Evolutionary conservation across 2,113 vertebrate species (phyloP).

Genomic region (Menura novaehollandiae): DNA sequence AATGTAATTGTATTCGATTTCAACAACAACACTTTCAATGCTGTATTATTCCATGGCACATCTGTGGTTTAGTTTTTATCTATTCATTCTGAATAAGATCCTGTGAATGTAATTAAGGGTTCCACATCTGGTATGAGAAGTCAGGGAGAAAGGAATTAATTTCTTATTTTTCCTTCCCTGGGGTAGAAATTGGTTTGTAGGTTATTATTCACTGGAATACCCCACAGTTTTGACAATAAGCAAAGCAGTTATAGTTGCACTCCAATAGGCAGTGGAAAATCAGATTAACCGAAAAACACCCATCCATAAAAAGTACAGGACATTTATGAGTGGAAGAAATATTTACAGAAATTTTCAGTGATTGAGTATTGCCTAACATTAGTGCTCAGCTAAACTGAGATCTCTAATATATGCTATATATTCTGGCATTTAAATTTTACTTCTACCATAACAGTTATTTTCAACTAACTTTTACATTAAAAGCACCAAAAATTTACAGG

Average conservation of each 20-base stretch:
- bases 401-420: neutral
- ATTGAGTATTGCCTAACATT: neutral
- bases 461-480: neutral
- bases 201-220: conserved; percentile 48
- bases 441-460: neutral
- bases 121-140: neutral
- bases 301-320: neutral
- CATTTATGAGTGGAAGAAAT: neutral
- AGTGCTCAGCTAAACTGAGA: neutral
- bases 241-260: neutral
- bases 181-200: conserved; percentile 42
- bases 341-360: neutral
- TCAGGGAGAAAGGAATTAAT: conserved; percentile 56
- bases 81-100: conserved; percentile 27
- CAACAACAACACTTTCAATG: neutral
- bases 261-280: conserved; percentile 24
- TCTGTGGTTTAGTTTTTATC: neutral
- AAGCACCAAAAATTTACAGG: neutral
- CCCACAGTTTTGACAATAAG: conserved; percentile 25
- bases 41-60: conserved; percentile 14
- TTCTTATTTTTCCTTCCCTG: conserved; percentile 38
- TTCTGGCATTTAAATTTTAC: neutral
- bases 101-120: conserved; percentile 44
- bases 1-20: neutral
- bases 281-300: conserved; percentile 40